Conservation (phyloP, 1,140 invertebrate species). For the Lepidurus couesii region DNA sequence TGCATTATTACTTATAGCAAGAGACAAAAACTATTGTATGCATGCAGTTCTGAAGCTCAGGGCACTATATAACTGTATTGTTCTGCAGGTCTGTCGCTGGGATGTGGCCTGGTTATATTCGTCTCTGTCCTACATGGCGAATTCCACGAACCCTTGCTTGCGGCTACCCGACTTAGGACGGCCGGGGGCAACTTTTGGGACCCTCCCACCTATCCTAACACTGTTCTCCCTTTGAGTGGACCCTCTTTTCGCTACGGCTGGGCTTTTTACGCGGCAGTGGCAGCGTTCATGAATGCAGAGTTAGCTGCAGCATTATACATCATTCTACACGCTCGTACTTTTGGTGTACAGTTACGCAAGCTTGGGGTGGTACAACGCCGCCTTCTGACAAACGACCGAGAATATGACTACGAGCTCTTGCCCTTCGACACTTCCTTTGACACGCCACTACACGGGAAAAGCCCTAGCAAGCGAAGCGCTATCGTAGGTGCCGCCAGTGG, state of each 20-base stretch:
- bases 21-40: no score
- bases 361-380: not conserved
- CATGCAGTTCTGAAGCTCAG: no score
- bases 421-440: slow-evolving; percentile 10
- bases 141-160: slow-evolving; percentile 47
- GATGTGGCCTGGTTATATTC: slow-evolving; percentile 57
- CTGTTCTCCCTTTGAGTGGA: not conserved
- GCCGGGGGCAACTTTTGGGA: slow-evolving; percentile 5
- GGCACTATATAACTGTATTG: slow-evolving; percentile 33
- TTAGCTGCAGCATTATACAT: slow-evolving; percentile 58
- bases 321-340: slow-evolving; percentile 29
- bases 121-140: slow-evolving; percentile 58
- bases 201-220: not conserved
- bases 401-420: not conserved
- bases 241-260: slow-evolving; percentile 55
- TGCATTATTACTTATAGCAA: no score
- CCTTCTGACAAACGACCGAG: not conserved
- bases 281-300: slow-evolving; percentile 60
- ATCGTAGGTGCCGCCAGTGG: not conserved
- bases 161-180: not conserved
- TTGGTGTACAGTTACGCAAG: slow-evolving; percentile 7
- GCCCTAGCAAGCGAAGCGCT: not conserved
- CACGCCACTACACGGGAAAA: not conserved
- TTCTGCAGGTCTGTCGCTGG: slow-evolving; percentile 56
- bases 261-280: slow-evolving; percentile 62